Percentiles rank a stretch among this genome's conserved stretches.
Evolutionary conservation across 2,797 vertebrate species (phyloP).

Genomic region (Pampus argenteus): DNA sequence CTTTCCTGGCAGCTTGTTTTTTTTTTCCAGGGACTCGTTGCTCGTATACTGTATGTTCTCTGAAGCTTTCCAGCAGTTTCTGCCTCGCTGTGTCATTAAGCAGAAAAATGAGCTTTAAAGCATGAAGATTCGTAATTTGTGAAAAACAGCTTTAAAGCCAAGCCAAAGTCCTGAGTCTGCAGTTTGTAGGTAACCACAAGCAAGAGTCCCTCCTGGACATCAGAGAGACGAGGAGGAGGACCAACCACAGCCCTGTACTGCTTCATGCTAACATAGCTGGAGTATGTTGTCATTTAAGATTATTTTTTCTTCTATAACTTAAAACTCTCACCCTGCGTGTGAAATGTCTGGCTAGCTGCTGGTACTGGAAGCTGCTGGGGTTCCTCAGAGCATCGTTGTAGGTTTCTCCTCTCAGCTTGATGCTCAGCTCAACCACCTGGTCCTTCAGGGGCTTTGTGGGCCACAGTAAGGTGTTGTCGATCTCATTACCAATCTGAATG

Average conservation of each 20-base stretch:
- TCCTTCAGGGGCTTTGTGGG: constrained; percentile 79
- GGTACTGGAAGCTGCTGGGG: constrained; percentile 80
- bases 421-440: constrained; percentile 90
- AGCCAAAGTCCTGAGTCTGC: constrained; percentile 55
- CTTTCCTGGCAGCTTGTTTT: constrained; percentile 57
- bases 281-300: neutral
- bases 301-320: neutral
- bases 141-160: constrained; percentile 44
- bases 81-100: constrained; percentile 22
- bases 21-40: constrained; percentile 57
- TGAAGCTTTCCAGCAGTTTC: constrained; percentile 36
- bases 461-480: constrained; percentile 79
- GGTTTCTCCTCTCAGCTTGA: constrained; percentile 86
- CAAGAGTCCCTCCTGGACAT: constrained; percentile 32
- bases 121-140: constrained; percentile 37
- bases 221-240: constrained; percentile 12
- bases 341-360: constrained; percentile 86
- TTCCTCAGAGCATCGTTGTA: constrained; percentile 88
- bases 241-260: neutral
- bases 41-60: constrained; percentile 37
- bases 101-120: constrained; percentile 34
- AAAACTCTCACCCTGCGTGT: constrained; percentile 83
- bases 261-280: too few relatives aligned
- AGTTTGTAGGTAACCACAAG: constrained; percentile 47
- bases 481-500: constrained; percentile 90